phyloP scores from a whole-genome alignment of 2,797 vertebrate genomes.

The Nannoperca australis region DNA sequence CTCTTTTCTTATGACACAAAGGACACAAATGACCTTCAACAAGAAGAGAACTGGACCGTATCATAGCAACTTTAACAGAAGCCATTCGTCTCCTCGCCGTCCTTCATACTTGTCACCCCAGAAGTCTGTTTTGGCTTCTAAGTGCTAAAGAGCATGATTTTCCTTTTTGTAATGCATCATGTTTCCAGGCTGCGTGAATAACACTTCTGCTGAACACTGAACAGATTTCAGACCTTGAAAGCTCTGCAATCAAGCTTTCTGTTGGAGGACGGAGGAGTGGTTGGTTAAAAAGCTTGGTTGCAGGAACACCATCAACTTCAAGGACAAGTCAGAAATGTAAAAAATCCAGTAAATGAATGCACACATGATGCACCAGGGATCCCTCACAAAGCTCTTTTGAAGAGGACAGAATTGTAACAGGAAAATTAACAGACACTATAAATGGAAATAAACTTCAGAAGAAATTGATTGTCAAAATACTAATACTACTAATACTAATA shows the following conservation, averaged over 20 bases:
- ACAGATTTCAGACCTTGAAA: slow-evolving; percentile 21
- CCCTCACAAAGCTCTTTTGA: background rate
- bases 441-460: background rate
- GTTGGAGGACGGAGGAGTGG: background rate
- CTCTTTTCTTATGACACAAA: slow-evolving; percentile 22
- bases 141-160: background rate
- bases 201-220: background rate
- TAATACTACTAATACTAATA: no score
- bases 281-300: background rate
- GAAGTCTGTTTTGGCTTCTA: background rate
- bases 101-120: background rate
- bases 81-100: background rate
- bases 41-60: background rate
- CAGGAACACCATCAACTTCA: background rate
- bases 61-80: slow-evolving; percentile 9
- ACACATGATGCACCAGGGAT: background rate
- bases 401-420: background rate
- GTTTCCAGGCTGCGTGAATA: slow-evolving; percentile 1
- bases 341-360: background rate
- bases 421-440: no score
- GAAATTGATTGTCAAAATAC: background rate
- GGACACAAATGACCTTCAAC: slow-evolving; percentile 16
- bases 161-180: slow-evolving; percentile 1
- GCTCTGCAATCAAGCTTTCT: background rate
- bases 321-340: background rate